These are phyloP conservation scores for Eumeta japonica DNA, from an alignment of 1,140 invertebrate species.

Conservation along the genomic window DNA sequence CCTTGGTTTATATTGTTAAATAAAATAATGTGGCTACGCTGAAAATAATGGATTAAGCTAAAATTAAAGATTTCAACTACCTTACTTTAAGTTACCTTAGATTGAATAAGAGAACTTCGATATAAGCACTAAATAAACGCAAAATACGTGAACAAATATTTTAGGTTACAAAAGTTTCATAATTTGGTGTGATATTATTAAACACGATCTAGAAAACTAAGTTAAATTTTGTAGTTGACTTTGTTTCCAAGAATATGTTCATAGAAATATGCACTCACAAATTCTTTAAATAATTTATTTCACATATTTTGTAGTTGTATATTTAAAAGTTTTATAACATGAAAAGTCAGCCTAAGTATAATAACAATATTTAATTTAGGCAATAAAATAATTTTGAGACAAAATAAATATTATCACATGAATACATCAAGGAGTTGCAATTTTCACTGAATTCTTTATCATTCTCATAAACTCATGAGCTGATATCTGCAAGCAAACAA, in stretches of 20 bases:
- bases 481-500: slow-evolving; percentile 31
- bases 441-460: slow-evolving; percentile 37
- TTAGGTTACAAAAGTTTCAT: too few species aligned
- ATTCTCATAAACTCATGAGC: slow-evolving; percentile 45
- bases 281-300: neutral
- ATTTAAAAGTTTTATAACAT: neutral
- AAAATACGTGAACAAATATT: too few species aligned
- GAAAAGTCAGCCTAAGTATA: neutral
- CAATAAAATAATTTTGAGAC: neutral
- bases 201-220: too few species aligned
- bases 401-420: slow-evolving; percentile 1
- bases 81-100: too few species aligned
- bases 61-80: too few species aligned
- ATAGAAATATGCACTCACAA: neutral
- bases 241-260: neutral
- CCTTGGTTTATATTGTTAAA: too few species aligned
- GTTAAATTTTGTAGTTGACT: neutral
- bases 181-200: too few species aligned
- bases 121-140: too few species aligned
- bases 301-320: neutral
- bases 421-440: slow-evolving; percentile 24
- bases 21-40: too few species aligned
- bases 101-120: too few species aligned
- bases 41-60: too few species aligned
- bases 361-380: neutral